Percentiles rank a stretch among this genome's conserved stretches.
phyloP scores from a whole-genome alignment of 2,797 vertebrate genomes.

The Semotilus atromaculatus region DNA sequence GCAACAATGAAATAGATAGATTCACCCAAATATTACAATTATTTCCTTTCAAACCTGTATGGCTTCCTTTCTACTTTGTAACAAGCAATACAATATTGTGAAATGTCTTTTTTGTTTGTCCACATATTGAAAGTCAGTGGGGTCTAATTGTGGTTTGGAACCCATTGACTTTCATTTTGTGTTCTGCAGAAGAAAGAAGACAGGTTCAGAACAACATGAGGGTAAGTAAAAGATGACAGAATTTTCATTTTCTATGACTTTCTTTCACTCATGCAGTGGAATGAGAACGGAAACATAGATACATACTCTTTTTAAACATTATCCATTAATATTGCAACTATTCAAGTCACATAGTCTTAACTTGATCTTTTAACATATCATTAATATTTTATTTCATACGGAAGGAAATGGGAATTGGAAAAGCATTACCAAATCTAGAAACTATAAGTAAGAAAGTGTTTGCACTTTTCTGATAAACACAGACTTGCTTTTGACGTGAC shows the following conservation, averaged over 20 bases:
- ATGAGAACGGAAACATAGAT: not conserved
- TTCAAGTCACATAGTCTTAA: not conserved
- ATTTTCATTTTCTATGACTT: not conserved
- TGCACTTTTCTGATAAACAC: constrained; percentile 29
- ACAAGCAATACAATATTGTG: not conserved
- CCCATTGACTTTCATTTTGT: not conserved
- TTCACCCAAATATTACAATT: not conserved
- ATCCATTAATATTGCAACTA: not conserved
- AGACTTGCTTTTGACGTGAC: constrained; percentile 18
- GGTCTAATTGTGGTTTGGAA: too few relatives aligned
- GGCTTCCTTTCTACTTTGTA: not conserved
- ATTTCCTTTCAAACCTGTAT: not conserved
- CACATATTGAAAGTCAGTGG: not conserved
- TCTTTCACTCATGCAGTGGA: not conserved
- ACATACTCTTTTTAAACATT: not conserved
- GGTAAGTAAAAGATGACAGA: not conserved
- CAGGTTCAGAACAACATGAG: not conserved
- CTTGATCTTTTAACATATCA: not conserved
- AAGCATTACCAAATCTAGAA: constrained; percentile 2
- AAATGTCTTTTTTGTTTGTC: not conserved
- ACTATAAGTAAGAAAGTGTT: not conserved
- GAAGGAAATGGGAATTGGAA: not conserved
- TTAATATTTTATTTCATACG: not conserved
- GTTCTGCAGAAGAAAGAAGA: not conserved
- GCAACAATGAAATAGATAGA: not conserved